A percentile compares a stretch with the other conserved stretches of the same genome.
These are phyloP conservation scores for Eretmocerus hayati DNA, from an alignment of 2,888 invertebrate genomes.

Conservation along the genomic window DNA sequence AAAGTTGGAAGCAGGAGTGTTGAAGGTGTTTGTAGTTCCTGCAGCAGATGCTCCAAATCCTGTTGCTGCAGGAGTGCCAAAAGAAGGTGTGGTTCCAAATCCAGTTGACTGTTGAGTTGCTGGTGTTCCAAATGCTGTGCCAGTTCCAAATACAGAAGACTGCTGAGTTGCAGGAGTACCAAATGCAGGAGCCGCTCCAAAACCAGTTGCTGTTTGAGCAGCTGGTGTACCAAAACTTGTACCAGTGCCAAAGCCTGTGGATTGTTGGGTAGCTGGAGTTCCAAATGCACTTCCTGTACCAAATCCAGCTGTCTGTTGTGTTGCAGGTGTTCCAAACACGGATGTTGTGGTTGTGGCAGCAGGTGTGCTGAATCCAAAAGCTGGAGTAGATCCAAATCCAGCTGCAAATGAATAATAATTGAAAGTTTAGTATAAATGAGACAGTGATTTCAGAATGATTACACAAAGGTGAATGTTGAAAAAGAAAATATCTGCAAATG, in stretches of 20 bases:
- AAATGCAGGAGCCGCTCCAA: slow-evolving; percentile 30
- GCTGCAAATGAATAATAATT: too few relatives aligned
- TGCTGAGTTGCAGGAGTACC: slow-evolving; percentile 35
- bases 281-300: slow-evolving; percentile 49
- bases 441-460: too few relatives aligned
- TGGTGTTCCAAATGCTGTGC: slow-evolving; percentile 33
- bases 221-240: slow-evolving; percentile 33
- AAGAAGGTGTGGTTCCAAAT: slow-evolving; percentile 34
- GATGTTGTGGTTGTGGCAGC: slow-evolving; percentile 49
- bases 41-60: slow-evolving; percentile 43
- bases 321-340: slow-evolving; percentile 46
- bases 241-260: slow-evolving; percentile 34
- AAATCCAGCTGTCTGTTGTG: slow-evolving; percentile 44
- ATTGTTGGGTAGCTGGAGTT: slow-evolving; percentile 46
- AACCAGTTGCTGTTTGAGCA: slow-evolving; percentile 27
- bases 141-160: slow-evolving; percentile 35
- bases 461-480: too few relatives aligned
- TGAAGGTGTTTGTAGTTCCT: slow-evolving; percentile 27
- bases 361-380: slow-evolving; percentile 45
- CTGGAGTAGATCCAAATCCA: slow-evolving; percentile 45
- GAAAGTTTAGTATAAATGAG: too few relatives aligned
- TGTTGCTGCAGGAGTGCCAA: slow-evolving; percentile 49
- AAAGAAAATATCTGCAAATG: too few relatives aligned
- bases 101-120: slow-evolving; percentile 27
- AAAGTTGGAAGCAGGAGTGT: slow-evolving; percentile 35